Conservation (phyloP, 64 coral and sea anemone genomes). For the Dendronephthya gigantea region DNA sequence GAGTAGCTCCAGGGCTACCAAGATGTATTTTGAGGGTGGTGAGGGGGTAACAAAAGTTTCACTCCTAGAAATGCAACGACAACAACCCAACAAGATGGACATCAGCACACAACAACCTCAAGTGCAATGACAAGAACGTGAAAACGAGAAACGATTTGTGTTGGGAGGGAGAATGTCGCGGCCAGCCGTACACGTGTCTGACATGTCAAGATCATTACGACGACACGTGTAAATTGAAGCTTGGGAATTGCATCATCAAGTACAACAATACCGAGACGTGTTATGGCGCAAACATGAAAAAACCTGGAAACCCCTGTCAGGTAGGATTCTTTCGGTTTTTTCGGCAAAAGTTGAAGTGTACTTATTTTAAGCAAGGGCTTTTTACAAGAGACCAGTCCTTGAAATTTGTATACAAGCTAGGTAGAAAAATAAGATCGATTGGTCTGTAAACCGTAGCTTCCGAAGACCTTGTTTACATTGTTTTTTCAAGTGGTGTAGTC, state of each 20-base stretch:
- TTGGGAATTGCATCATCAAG: conserved; percentile 17
- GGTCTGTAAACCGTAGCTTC: too few species aligned
- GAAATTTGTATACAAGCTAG: too few species aligned
- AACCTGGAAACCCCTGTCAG: conserved; percentile 39
- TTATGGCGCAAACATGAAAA: background rate
- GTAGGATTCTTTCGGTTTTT: conserved; percentile 14
- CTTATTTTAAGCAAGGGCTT: too few species aligned
- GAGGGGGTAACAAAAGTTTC: too few species aligned
- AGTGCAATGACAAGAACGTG: background rate
- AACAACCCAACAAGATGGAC: conserved; percentile 14
- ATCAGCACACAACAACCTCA: conserved; percentile 18
- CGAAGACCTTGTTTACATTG: background rate
- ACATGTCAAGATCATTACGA: conserved; percentile 20
- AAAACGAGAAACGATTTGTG: conserved; percentile 40
- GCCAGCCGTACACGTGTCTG: conserved; percentile 27
- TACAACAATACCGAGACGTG: conserved; percentile 4
- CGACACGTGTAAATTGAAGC: background rate
- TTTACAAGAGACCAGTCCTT: too few species aligned
- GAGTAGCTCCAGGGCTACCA: too few species aligned
- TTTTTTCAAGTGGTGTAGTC: conserved; percentile 41
- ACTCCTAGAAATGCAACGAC: conserved; percentile 22
- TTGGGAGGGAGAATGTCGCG: conserved; percentile 20
- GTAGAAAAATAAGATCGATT: too few species aligned
- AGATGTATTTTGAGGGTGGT: too few species aligned
- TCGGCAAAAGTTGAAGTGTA: too few species aligned